phyloP scores from a whole-genome alignment of 2,797 vertebrate species.

The Salarias fasciatus region DNA sequence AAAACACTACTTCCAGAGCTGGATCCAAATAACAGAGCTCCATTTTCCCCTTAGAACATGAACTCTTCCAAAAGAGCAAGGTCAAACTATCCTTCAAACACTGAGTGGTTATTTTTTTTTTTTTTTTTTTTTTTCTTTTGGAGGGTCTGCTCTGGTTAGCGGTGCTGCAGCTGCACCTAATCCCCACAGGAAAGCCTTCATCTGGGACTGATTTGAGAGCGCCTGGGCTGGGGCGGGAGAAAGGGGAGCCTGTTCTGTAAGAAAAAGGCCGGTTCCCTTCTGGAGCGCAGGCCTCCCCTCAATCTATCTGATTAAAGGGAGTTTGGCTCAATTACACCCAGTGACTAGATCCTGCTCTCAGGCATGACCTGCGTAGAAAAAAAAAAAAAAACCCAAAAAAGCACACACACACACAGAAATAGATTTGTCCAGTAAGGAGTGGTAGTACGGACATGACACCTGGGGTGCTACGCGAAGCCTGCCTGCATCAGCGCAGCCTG shows the following conservation, averaged over 20 bases:
- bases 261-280: slow-evolving; percentile 59
- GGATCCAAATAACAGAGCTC: slow-evolving; percentile 35
- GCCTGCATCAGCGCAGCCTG: slow-evolving; percentile 61
- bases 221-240: slow-evolving; percentile 42
- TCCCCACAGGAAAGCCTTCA: slow-evolving; percentile 78
- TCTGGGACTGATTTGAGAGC: slow-evolving; percentile 81
- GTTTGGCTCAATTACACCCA: slow-evolving; percentile 79
- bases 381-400: no score
- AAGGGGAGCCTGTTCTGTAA: slow-evolving; percentile 63
- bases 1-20: slow-evolving; percentile 19
- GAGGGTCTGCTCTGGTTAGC: slow-evolving; percentile 56
- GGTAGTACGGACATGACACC: slow-evolving; percentile 49
- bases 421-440: slow-evolving; percentile 33
- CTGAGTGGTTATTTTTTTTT: slow-evolving; percentile 34
- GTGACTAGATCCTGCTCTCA: slow-evolving; percentile 56
- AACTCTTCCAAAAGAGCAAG: slow-evolving; percentile 46
- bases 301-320: slow-evolving; percentile 81
- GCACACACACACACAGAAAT: slow-evolving; percentile 51
- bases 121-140: slow-evolving; percentile 8
- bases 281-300: slow-evolving; percentile 62
- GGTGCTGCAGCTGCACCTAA: slow-evolving; percentile 78
- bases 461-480: slow-evolving; percentile 33
- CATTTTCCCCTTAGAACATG: slow-evolving; percentile 29
- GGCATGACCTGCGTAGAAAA: slow-evolving; percentile 55
- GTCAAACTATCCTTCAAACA: slow-evolving; percentile 65